These are phyloP conservation scores for Aplidium turbinatum DNA, from an alignment of 23 tunicate genomes.

Conservation along the genomic window DNA sequence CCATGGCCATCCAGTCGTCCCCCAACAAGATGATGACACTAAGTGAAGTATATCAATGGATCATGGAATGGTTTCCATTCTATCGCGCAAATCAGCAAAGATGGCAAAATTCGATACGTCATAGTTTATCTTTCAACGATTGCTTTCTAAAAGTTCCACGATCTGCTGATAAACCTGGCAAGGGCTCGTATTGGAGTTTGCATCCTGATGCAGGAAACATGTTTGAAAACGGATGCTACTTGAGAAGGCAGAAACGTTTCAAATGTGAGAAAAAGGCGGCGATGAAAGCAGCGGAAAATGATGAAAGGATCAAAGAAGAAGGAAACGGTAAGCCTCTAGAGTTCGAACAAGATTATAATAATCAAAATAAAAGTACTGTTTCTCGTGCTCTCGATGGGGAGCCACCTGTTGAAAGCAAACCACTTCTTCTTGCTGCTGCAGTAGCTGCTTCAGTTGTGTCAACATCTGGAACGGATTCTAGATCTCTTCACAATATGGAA, in stretches of 20 bases:
- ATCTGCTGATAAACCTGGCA: slow-evolving; percentile 96
- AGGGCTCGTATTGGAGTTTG: slow-evolving; percentile 98
- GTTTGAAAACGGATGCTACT: slow-evolving; percentile 99
- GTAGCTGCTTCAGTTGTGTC: slow-evolving; percentile 38
- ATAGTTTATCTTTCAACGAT: slow-evolving; percentile 97
- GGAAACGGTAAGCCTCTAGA: slow-evolving; percentile 27
- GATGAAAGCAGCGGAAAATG: slow-evolving; percentile 53
- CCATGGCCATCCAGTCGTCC: slow-evolving; percentile 90
- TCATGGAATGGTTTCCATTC: slow-evolving; percentile 96
- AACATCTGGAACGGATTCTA: slow-evolving; percentile 9
- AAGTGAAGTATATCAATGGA: slow-evolving; percentile 98
- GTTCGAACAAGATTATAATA: slow-evolving; percentile 14
- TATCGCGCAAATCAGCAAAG: slow-evolving; percentile 96
- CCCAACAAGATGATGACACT: slow-evolving; percentile 94
- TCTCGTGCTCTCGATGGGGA: slow-evolving; percentile 23
- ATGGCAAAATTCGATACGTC: slow-evolving; percentile 98
- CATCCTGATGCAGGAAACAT: slow-evolving; percentile 99
- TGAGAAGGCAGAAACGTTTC: slow-evolving; percentile 93
- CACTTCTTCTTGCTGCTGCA: slow-evolving; percentile 39
- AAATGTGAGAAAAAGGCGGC: slow-evolving; percentile 86
- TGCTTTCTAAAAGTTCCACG: slow-evolving; percentile 98
- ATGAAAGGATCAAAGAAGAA: slow-evolving; percentile 51
- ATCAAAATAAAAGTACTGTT: slow-evolving; percentile 1
- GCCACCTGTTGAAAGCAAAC: slow-evolving; percentile 47
- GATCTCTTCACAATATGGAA: slow-evolving; percentile 19